Conservation (phyloP, 2,888 invertebrate species). For the Oscheius sp. region DNA sequence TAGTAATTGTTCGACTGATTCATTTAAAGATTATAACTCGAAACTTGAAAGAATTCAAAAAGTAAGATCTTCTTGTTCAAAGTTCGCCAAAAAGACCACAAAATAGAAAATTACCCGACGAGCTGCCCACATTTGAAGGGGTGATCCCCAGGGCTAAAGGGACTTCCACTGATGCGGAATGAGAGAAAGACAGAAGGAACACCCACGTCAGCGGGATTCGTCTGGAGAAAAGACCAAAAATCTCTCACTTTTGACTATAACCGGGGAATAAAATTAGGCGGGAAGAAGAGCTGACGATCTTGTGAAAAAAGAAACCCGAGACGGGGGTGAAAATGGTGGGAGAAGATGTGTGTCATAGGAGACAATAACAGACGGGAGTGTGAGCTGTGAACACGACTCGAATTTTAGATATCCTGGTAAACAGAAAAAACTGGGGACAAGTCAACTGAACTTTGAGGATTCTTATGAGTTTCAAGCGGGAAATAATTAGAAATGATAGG, state of each 20-base stretch:
- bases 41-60: not conserved
- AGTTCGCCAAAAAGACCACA: not conserved
- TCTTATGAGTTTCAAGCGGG: too few species aligned
- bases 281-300: not conserved
- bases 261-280: not conserved
- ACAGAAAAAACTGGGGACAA: too few species aligned
- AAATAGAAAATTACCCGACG: not conserved
- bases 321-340: not conserved
- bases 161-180: constrained; percentile 24
- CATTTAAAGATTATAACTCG: too few species aligned
- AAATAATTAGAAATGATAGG: too few species aligned
- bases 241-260: not conserved
- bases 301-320: constrained; percentile 16
- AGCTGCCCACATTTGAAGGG: too few species aligned
- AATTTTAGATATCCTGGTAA: too few species aligned
- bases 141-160: constrained; percentile 11
- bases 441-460: too few species aligned
- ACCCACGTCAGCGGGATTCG: constrained; percentile 15
- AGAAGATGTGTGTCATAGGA: constrained; percentile 20
- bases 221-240: not conserved
- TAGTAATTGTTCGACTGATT: too few species aligned
- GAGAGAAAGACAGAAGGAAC: constrained; percentile 18
- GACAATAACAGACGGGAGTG: not conserved
- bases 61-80: not conserved
- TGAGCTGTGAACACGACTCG: too few species aligned